These are phyloP conservation scores for Hyperopisus bebe DNA, from an alignment of 2,113 vertebrate species.

Conservation along the genomic window DNA sequence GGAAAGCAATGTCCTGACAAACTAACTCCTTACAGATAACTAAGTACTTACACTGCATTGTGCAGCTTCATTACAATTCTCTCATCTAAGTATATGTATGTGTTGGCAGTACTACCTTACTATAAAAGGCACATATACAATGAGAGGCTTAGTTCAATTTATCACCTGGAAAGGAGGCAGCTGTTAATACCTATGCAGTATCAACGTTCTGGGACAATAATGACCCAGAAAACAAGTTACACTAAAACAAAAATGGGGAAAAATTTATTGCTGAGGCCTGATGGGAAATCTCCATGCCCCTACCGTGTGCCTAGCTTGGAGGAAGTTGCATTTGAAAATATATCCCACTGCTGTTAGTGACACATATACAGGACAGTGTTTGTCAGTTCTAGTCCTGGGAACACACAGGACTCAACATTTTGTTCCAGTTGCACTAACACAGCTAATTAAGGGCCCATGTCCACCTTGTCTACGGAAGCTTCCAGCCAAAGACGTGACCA, in stretches of 20 bases:
- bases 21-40: background rate
- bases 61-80: background rate
- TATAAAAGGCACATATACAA: background rate
- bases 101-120: background rate
- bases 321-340: background rate
- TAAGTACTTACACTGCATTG: background rate
- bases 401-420: background rate
- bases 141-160: background rate
- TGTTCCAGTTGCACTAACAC: conserved; percentile 2
- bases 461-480: background rate
- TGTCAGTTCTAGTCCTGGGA: background rate
- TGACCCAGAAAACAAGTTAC: conserved; percentile 10
- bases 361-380: background rate
- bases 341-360: background rate
- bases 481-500: background rate
- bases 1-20: background rate
- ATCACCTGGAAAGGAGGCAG: background rate
- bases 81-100: background rate
- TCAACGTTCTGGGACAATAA: background rate
- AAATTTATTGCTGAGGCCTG: background rate
- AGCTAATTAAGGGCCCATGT: background rate
- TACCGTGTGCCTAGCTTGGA: background rate
- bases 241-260: background rate
- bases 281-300: background rate
- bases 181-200: background rate